Evolutionary conservation across 2,888 invertebrate species (phyloP), one percentile per base, ranked within the genome.

Genomic region (Melanophora roralis): DNA sequence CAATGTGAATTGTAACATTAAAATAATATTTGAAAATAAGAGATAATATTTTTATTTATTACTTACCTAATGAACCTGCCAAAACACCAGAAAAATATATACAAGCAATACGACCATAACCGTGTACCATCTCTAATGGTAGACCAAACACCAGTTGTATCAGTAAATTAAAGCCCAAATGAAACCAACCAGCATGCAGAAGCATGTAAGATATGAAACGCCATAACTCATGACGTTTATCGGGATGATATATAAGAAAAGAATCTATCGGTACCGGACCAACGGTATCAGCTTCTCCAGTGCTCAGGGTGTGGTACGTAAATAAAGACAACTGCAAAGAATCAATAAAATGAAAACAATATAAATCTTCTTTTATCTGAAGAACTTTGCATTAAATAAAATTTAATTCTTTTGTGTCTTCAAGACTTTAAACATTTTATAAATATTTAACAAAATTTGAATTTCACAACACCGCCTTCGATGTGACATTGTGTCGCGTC

Each of bases 41-140:
- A 32, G 5, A 38, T 27, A 14, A 7, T 19, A 9, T 60, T 49
- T 23, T 36, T n/a, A 43, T 7, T 21, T 34, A 19, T n/a, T 64
- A 75, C 83, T 84, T 85, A 86, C 87, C 88, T 74, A 94, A 89
- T 81, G 94, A 93, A 80, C 96, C 96, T 72, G 98, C 98, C 82
- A 97, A 91, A 67, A 98, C 98, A 23, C 98, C 98, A 16, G 97
- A 95, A 90, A 95, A 93, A 91, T 98, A 98, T 82, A 98, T 96
- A 81, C 95, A 94, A 27, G 94, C 96, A 85, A 98, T 96, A 78
- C 98, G 93, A 78, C 94, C 90, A 53, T 97, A 97, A 8, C 98
- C 98, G 90, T 98, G 98, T 71, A 98, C 97, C 97, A 98, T 97
- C 91, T 98, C 98, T 86, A 98, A 91, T 5, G 98, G 98, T 83